These are phyloP conservation scores for Bufo bufo DNA, from an alignment of 2,113 vertebrate species.

Conservation along the genomic window DNA sequence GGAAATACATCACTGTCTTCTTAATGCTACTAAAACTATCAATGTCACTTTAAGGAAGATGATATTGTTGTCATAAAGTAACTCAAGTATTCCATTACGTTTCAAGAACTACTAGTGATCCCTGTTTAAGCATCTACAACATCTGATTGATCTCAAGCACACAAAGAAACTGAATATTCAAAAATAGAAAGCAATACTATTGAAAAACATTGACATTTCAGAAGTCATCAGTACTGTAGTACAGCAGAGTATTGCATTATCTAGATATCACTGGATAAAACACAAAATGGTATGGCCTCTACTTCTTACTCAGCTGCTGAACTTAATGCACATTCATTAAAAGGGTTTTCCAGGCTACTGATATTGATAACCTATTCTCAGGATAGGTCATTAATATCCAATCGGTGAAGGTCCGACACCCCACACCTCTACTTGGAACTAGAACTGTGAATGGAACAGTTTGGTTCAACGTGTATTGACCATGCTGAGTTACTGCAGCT, in stretches of 20 bases:
- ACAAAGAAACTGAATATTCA: not conserved
- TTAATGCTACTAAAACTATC: conserved; percentile 19
- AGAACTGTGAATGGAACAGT: too few relatives aligned
- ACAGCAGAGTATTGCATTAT: not conserved
- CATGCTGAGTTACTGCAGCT: too few relatives aligned
- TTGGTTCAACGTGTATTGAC: too few relatives aligned
- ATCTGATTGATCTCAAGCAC: conserved; percentile 1
- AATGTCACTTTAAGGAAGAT: conserved; percentile 4
- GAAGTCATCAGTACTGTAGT: not conserved
- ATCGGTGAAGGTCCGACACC: too few relatives aligned
- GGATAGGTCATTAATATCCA: too few relatives aligned
- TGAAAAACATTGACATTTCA: not conserved
- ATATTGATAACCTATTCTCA: too few relatives aligned
- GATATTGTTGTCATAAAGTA: conserved; percentile 13
- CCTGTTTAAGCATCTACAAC: not conserved
- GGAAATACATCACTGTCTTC: conserved; percentile 18
- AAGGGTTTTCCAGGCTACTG: too few relatives aligned
- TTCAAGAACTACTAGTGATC: not conserved
- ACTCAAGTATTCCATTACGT: not conserved
- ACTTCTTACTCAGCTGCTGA: too few relatives aligned
- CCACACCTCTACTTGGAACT: too few relatives aligned
- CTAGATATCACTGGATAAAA: not conserved
- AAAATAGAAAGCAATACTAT: not conserved
- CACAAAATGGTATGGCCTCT: not conserved
- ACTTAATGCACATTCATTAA: too few relatives aligned